Evolutionary conservation across 2,888 invertebrate species (phyloP), one percentile per base, ranked within the genome.

Genomic region (Drosophila setosimentum): DNA sequence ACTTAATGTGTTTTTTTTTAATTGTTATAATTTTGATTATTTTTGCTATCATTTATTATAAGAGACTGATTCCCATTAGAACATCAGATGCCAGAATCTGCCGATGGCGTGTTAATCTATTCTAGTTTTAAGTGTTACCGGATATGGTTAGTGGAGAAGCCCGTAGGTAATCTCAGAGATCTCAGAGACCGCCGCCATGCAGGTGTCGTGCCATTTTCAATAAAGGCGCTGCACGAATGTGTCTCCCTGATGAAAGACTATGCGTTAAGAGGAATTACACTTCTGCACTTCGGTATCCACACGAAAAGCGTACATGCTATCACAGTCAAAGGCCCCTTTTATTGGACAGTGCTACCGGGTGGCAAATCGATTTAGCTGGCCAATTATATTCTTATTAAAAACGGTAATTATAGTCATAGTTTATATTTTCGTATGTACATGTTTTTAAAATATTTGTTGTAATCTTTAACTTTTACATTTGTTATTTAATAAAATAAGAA

Each of bases 191-290:
- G 48, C 50, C 62, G 49, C 32, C 49, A n/a, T 55, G 61, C 65
- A 53, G 73, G 62, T 82, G 82, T 68, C 78, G 79, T 78, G 72
- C 57, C 61, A 48, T 66, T 61, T 61, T 68, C 65, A 82, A 82
- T 82, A 68, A 73, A 82, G 81, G 58, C 63, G 63, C 66, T 69
- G 79, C 82, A 78, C 74, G 82, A 82, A 78, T 69, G 68, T 37
- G 27, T 77, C 54, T 72, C 61, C 67, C 63, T 63, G 64, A 18
- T 33, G 48, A 37, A 42, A 24, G 45, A 32, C 29, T 50, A 21
- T 61, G 68, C 35, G 50, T 58, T 53, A 33, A 49, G 40, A 66
- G 78, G 68, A 78, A 80, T 82, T 79, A 82, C 70, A 80, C 60
- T 74, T 74, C 82, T 66, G 75, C 73, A 70, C 68, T 74, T 82